Base-by-base conservation (phyloP, 2,888 invertebrate genomes). In the Phaedon cochleariae region DNA sequence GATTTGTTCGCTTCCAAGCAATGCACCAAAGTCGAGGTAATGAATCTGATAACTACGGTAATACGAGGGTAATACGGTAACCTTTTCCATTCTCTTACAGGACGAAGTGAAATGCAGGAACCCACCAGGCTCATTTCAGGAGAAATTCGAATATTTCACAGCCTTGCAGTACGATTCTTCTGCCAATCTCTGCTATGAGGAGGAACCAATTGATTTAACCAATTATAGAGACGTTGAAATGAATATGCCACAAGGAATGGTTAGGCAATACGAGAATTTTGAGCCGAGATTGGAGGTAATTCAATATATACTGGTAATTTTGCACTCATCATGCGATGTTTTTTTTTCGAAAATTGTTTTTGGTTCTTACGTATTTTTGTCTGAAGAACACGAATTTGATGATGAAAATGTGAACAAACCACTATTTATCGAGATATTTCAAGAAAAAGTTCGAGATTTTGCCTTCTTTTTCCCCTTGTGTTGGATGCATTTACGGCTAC, bases 181-280 rank as follows among this genome's bases (percentile, higher is more conserved):
- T 6, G 6, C 34, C 34, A 34, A 34, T 10, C 6, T 7, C 9
- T 7, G 41, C n/a, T n/a, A 10, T 9, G 29, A 51, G 46, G 70
- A 72, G 9, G 73, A 73, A 64, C 73, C 73, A 10, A 72, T 73
- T 9, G 73, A 73, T 64, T 62, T 73, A 45, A 69, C 71, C 18
- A 62, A 22, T 17, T 34, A 15, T 20, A 45, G 21, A 59, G 15
- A 45, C 18, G 12, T 45, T 6, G 45, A 26, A 18, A 45, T 26
- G 10, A 26, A 17, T 17, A 18, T 37, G 10, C 3, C 22, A n/a
- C 37, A 55, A 55, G 12, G 21, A n/a, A 37, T 55, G 15, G n/a
- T n/a, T n/a, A n/a, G n/a, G n/a, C n/a, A n/a, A n/a, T n/a, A n/a
- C n/a, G n/a, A n/a, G n/a, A n/a, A n/a, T n/a, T 48, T 59, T 21